Evolutionary conservation across 2,797 vertebrate genomes (phyloP), one percentile per base, ranked within the genome.

Genomic region (Cetoscarus ocellatus): DNA sequence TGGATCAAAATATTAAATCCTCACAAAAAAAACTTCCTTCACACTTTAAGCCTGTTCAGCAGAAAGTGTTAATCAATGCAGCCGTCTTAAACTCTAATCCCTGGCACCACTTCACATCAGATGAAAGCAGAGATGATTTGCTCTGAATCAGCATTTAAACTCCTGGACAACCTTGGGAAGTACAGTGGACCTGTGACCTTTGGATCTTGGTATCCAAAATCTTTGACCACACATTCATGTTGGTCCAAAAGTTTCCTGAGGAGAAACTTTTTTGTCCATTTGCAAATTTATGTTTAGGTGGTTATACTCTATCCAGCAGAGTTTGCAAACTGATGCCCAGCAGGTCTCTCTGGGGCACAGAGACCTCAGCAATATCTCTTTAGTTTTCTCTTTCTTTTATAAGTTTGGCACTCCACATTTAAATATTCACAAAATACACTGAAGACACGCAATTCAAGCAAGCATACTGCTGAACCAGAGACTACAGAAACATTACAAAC

Each of bases 41-140:
- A 7, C 17, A 75, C 82, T 83, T 90, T 82, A 42, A 55, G 84
- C 65, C 1, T 58, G 68, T 86, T 91, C 88, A 93, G 91, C 92
- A 93, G 71, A 89, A 92, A 90, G 61, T 59, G 60, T 60, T 89
- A 86, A 90, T 92, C 83, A 85, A 77, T 91, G 70, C 61, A 38
- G 67, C 42, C 19, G 35, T 74, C 82, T 83, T 75, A 78, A n/a
- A 70, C 45, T 42, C 45, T 82, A 63, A 90, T 86, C 82, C 79
- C 75, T 82, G 80, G 88, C 85, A 86, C 43, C 49, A 36, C 75
- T 80, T 88, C 73, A 82, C 75, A 82, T 84, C 73, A 67, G 77
- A 88, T 86, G 81, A 89, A 85, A 82, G 86, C 61, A 40, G 52
- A 1, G 15, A 50, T 70, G 78, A 75, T 88, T 88, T 76, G 79